These are phyloP conservation scores for Philypnodon macrostomus DNA, from an alignment of 2,797 vertebrate genomes.

Conservation along the genomic window DNA sequence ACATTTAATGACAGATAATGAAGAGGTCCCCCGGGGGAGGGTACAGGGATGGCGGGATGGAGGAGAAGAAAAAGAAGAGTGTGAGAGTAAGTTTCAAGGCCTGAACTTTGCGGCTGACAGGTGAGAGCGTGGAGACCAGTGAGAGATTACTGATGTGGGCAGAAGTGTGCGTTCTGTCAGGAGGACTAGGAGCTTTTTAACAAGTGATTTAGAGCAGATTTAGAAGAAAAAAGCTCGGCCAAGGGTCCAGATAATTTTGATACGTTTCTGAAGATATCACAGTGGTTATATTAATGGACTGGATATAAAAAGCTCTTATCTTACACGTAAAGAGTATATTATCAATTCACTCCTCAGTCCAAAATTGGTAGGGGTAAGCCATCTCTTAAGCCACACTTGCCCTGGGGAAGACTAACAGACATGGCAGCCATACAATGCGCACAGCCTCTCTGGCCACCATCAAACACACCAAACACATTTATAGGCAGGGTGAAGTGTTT, in stretches of 20 bases:
- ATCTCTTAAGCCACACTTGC: no score
- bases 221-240: not conserved
- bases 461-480: not conserved
- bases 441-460: no score
- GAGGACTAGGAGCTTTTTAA: conserved; percentile 16
- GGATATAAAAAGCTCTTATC: no score
- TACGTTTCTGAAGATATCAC: no score
- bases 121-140: not conserved
- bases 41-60: conserved; percentile 20
- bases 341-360: no score
- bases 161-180: conserved; percentile 12
- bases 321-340: no score
- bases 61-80: conserved; percentile 43
- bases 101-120: conserved; percentile 31
- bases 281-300: no score
- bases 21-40: conserved; percentile 83
- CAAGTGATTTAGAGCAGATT: conserved; percentile 5
- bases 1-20: conserved; percentile 99
- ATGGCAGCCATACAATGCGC: no score
- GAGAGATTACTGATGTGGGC: conserved; percentile 22
- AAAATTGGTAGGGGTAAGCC: no score
- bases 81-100: conserved; percentile 46
- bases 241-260: no score
- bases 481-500: no score
- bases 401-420: no score